Percentiles rank a stretch among this genome's conserved stretches.
phyloP scores from a whole-genome alignment of 2,888 invertebrate genomes.

The Dasysyrphus tricinctus region DNA sequence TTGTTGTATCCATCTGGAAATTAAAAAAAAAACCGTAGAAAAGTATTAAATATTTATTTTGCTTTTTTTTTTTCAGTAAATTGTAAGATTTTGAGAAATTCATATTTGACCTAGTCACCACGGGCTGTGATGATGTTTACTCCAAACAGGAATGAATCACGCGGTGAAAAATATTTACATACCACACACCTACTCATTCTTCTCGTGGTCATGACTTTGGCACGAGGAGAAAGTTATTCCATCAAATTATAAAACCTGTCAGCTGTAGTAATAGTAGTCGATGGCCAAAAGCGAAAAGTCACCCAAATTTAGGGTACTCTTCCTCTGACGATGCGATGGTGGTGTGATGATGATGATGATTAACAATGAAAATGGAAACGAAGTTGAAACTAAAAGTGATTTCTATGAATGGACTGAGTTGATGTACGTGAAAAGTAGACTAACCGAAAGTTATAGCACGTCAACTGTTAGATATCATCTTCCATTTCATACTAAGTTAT shows the following conservation, averaged over 20 bases:
- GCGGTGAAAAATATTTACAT: slow-evolving; percentile 34
- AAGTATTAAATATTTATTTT: slow-evolving; percentile 47
- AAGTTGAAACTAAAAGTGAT: slow-evolving; percentile 70
- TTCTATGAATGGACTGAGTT: slow-evolving; percentile 44
- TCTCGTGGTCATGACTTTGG: slow-evolving; percentile 64
- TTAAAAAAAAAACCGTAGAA: slow-evolving; percentile 33
- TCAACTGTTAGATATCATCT: slow-evolving; percentile 9
- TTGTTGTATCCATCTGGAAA: slow-evolving; percentile 80
- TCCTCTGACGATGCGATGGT: slow-evolving; percentile 2
- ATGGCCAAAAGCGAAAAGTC: slow-evolving; percentile 54
- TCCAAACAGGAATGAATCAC: slow-evolving; percentile 52
- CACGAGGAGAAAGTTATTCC: slow-evolving; percentile 68
- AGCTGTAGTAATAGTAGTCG: slow-evolving; percentile 18
- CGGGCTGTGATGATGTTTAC: background rate
- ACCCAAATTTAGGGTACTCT: slow-evolving; percentile 42
- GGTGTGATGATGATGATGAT: slow-evolving; percentile 58
- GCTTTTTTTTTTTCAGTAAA: background rate
- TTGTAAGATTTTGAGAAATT: slow-evolving; percentile 30
- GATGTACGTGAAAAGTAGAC: background rate
- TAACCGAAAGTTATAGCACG: slow-evolving; percentile 36
- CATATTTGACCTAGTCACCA: slow-evolving; percentile 61
- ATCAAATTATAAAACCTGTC: slow-evolving; percentile 55
- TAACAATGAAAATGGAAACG: slow-evolving; percentile 49
- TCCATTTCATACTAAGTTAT: slow-evolving; percentile 11
- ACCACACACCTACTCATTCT: slow-evolving; percentile 51